Conservation (phyloP, 2,888 invertebrate species). For the Choristoneura rosaceana region DNA sequence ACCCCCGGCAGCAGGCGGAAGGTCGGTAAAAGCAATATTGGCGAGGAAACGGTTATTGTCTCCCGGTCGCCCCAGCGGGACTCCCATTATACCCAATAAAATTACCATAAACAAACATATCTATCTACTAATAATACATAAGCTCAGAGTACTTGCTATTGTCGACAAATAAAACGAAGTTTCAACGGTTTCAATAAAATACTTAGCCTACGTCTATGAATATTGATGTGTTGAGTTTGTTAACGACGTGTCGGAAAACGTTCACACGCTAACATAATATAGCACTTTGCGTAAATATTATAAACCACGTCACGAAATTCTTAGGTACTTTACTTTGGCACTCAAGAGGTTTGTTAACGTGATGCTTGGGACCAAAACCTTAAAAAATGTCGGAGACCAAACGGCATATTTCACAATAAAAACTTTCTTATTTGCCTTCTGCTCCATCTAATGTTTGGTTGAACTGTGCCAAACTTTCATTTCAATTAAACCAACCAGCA, state of each 20-base stretch:
- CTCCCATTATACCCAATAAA: conserved; percentile 64
- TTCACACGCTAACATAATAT: conserved; percentile 4
- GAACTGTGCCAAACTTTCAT: conserved; percentile 45
- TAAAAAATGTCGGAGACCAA: background rate
- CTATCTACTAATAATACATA: conserved; percentile 26
- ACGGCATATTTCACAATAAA: background rate
- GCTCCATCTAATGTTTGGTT: background rate
- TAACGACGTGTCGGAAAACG: conserved; percentile 11
- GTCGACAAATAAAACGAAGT: conserved; percentile 2
- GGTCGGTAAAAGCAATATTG: conserved; percentile 55
- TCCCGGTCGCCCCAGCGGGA: conserved; percentile 54
- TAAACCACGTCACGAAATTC: conserved; percentile 7
- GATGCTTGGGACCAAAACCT: background rate
- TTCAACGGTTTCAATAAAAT: background rate
- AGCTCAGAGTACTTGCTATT: conserved; percentile 8
- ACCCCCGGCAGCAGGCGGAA: conserved; percentile 8
- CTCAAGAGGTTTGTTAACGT: conserved; percentile 9
- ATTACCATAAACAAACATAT: conserved; percentile 52
- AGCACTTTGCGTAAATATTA: conserved; percentile 12
- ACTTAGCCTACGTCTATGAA: conserved; percentile 2
- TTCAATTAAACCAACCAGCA: conserved; percentile 56
- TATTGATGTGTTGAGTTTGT: conserved; percentile 5
- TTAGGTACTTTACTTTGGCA: conserved; percentile 5
- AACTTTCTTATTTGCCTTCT: background rate
- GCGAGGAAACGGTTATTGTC: conserved; percentile 64